phyloP scores from a whole-genome alignment of 1,140 invertebrate species.

The Sminthurinus signatus region DNA sequence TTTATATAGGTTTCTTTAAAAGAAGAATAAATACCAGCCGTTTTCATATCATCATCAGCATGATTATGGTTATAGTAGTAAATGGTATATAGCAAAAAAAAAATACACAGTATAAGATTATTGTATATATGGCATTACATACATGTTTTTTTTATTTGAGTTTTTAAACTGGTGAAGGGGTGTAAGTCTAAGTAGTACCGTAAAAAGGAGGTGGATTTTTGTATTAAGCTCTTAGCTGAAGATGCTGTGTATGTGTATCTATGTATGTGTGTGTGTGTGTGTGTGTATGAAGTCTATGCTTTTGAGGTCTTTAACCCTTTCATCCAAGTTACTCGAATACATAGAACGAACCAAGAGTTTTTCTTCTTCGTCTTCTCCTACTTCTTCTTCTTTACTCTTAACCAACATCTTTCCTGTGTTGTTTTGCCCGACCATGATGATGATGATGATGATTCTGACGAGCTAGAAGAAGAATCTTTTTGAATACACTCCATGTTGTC shows the following conservation, averaged over 20 bases:
- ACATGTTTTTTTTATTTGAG: no score
- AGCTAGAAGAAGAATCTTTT: background rate
- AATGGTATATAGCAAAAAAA: background rate
- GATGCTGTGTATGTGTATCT: no score
- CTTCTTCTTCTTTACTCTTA: background rate
- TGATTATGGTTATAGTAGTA: background rate
- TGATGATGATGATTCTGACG: background rate
- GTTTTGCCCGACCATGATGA: background rate
- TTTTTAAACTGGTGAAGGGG: conserved; percentile 1
- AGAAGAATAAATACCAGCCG: no score
- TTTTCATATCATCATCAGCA: background rate
- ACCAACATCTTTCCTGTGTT: background rate
- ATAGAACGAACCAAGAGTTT: background rate
- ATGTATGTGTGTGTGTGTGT: background rate
- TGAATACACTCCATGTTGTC: background rate
- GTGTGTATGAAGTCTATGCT: background rate
- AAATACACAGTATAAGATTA: background rate
- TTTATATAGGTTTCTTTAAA: no score
- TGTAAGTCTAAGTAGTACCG: background rate
- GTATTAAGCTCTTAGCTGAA: background rate
- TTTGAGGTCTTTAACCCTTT: background rate
- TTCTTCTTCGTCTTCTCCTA: background rate
- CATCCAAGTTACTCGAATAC: background rate
- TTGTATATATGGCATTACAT: background rate
- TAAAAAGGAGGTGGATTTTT: conserved; percentile 17